Conservation (phyloP, 2,888 invertebrate species). For the Chymomyza caudatula region DNA sequence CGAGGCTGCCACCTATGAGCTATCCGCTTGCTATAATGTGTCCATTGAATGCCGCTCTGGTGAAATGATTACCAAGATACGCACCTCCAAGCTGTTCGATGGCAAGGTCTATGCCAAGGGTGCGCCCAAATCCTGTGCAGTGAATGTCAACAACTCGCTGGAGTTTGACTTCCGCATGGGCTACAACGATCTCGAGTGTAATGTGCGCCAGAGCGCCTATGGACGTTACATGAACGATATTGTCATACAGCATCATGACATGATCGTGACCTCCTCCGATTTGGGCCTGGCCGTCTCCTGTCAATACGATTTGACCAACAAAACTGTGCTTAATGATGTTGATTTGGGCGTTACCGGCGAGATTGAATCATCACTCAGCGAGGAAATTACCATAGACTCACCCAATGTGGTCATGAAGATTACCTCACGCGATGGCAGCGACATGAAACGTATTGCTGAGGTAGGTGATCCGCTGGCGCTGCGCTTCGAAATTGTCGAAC, state of each 20-base stretch:
- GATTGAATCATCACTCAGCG: conserved; percentile 90
- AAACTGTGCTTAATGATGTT: conserved; percentile 94
- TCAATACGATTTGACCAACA: conserved; percentile 95
- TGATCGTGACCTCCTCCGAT: conserved; percentile 96
- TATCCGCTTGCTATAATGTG: conserved; percentile 95
- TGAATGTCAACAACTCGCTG: conserved; percentile 90
- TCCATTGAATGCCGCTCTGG: conserved; percentile 93
- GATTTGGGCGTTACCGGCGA: conserved; percentile 93
- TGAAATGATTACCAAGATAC: conserved; percentile 94
- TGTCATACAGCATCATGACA: conserved; percentile 96
- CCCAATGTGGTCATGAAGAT: conserved; percentile 97
- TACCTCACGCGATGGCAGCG: conserved; percentile 90
- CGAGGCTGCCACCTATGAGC: conserved; percentile 93
- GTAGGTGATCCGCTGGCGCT: conserved; percentile 95
- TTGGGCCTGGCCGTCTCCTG: conserved; percentile 95
- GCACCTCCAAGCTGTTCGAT: conserved; percentile 93
- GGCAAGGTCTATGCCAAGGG: conserved; percentile 97
- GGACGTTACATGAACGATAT: conserved; percentile 94
- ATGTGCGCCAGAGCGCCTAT: conserved; percentile 89
- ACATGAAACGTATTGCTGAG: conserved; percentile 91
- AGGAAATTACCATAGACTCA: conserved; percentile 95
- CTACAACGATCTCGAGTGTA: conserved; percentile 94
- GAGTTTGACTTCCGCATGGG: conserved; percentile 95
- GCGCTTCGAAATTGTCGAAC: conserved; percentile 94
- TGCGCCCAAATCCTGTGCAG: conserved; percentile 93